phyloP scores from a whole-genome alignment of 2,113 vertebrate genomes.

The Nerophis ophidion region DNA sequence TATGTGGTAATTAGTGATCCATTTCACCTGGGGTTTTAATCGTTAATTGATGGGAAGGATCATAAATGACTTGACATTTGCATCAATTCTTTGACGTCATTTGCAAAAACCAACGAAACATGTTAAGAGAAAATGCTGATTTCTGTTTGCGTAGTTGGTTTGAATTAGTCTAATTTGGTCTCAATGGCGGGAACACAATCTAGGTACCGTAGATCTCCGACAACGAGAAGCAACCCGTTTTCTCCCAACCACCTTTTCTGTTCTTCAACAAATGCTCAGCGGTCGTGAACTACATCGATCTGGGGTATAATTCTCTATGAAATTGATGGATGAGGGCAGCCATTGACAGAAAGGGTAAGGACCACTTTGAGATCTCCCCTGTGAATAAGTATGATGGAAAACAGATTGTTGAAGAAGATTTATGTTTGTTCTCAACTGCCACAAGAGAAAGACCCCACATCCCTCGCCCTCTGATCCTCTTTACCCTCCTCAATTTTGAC shows the following conservation, averaged over 20 bases:
- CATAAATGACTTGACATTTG: conserved; percentile 11
- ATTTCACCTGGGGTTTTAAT: conserved; percentile 35
- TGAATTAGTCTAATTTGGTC: conserved; percentile 30
- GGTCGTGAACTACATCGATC: conserved; percentile 89
- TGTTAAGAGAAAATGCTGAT: conserved; percentile 20
- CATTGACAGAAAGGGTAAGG: conserved; percentile 88
- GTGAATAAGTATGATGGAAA: conserved; percentile 79
- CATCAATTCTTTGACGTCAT: conserved; percentile 12
- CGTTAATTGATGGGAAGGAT: background rate
- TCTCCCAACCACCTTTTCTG: conserved; percentile 25
- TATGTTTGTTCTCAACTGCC: conserved; percentile 72
- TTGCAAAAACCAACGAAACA: conserved; percentile 16
- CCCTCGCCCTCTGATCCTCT: background rate
- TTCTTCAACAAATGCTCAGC: conserved; percentile 73
- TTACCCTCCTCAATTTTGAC: conserved; percentile 30
- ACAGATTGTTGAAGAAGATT: conserved; percentile 81
- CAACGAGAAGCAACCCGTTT: conserved; percentile 17
- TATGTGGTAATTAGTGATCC: conserved; percentile 11
- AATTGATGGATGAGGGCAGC: conserved; percentile 85
- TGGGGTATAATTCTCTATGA: conserved; percentile 87
- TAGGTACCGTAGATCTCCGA: conserved; percentile 23
- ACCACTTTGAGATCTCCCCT: conserved; percentile 80
- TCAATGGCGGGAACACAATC: conserved; percentile 25
- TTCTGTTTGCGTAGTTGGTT: conserved; percentile 12
- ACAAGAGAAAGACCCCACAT: conserved; percentile 44